Percentiles rank a stretch among this genome's conserved stretches.
These are phyloP conservation scores for Dryobotodes eremita DNA, from an alignment of 2,888 invertebrate species.

Conservation along the genomic window DNA sequence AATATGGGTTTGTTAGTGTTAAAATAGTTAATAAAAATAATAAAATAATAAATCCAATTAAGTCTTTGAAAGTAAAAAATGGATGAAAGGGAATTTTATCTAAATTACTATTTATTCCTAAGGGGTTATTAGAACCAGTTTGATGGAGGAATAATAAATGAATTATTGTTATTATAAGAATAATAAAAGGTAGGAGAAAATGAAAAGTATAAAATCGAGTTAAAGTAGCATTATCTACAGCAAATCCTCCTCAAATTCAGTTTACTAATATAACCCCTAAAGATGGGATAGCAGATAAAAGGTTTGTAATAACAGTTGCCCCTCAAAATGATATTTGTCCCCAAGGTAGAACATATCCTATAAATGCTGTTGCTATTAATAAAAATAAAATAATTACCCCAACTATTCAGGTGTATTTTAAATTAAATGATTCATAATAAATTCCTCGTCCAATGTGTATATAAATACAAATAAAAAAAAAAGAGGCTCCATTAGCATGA, in stretches of 20 bases:
- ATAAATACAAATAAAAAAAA: slow-evolving; percentile 94
- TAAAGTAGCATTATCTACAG: slow-evolving; percentile 93
- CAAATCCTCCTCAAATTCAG: slow-evolving; percentile 95
- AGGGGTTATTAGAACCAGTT: slow-evolving; percentile 92
- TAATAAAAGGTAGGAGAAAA: slow-evolving; percentile 93
- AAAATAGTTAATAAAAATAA: slow-evolving; percentile 88
- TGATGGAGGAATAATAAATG: slow-evolving; percentile 93
- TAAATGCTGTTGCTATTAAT: slow-evolving; percentile 93
- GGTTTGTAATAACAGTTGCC: slow-evolving; percentile 94
- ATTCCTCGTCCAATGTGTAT: slow-evolving; percentile 92
- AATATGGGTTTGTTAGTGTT: slow-evolving; percentile 90
- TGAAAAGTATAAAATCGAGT: slow-evolving; percentile 95
- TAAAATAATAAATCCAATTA: slow-evolving; percentile 91
- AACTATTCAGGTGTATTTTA: slow-evolving; percentile 91
- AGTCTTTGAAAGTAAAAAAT: slow-evolving; percentile 92
- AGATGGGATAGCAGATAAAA: slow-evolving; percentile 93
- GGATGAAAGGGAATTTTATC: slow-evolving; percentile 93
- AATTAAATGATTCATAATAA: slow-evolving; percentile 88
- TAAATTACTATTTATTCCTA: slow-evolving; percentile 92
- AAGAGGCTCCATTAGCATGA: slow-evolving; percentile 93
- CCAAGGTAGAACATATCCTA: slow-evolving; percentile 95
- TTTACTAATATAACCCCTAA: slow-evolving; percentile 92
- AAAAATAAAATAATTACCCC: slow-evolving; percentile 93
- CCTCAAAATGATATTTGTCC: slow-evolving; percentile 96
- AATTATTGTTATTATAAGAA: slow-evolving; percentile 91